Conservation (phyloP, 2,113 vertebrate species). For the Jaculus jaculus region DNA sequence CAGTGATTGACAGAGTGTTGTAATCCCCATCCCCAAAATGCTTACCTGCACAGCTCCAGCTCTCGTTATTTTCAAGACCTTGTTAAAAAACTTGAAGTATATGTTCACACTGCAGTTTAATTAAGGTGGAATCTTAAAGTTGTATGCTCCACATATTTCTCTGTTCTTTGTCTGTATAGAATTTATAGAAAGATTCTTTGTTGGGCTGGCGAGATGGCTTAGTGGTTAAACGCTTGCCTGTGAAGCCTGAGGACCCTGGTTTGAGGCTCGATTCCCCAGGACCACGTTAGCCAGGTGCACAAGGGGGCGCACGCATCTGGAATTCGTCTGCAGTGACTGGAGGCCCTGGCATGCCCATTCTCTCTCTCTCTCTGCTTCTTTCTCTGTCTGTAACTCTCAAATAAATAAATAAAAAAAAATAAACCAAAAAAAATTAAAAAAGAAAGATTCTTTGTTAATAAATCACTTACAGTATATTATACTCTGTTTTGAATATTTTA, state of each 20-base stretch:
- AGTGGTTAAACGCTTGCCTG: no score
- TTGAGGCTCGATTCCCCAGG: no score
- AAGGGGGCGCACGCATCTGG: no score
- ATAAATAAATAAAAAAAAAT: no score
- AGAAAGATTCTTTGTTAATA: background rate
- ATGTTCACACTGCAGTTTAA: constrained; percentile 1
- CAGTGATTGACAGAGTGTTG: background rate
- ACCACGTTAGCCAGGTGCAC: no score
- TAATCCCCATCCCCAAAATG: background rate
- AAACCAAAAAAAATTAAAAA: no score
- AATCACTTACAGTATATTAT: background rate
- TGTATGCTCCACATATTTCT: background rate
- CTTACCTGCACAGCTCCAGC: background rate
- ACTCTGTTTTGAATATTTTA: background rate
- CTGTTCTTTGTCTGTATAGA: background rate
- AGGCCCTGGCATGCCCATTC: no score
- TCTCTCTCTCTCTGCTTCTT: no score
- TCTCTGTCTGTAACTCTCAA: no score
- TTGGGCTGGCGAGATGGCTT: no score
- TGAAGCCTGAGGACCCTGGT: no score
- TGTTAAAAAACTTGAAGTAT: background rate
- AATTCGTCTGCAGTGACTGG: no score
- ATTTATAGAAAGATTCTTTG: background rate
- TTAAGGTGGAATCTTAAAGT: background rate
- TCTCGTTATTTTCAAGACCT: background rate